These are phyloP conservation scores for Drosophila seclusa DNA, from an alignment of 2,888 invertebrate genomes.

Conservation along the genomic window DNA sequence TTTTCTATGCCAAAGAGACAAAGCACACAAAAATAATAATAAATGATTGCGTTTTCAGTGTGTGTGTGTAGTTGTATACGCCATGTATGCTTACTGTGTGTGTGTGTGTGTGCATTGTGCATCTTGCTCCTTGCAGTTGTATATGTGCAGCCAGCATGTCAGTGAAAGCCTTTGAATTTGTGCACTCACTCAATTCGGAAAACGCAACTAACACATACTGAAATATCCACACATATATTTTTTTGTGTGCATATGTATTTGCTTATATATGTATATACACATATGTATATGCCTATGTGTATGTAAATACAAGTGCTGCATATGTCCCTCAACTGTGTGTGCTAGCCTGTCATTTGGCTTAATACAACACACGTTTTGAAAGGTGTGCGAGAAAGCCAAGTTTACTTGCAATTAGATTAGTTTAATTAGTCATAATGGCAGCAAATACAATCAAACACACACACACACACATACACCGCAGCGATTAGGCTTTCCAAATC, in stretches of 20 bases:
- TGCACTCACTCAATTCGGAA: constrained; percentile 61
- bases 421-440: constrained; percentile 64
- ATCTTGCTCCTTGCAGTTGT: constrained; percentile 56
- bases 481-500: constrained; percentile 14
- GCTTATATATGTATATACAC: background rate
- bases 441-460: constrained; percentile 25
- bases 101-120: constrained; percentile 38
- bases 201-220: constrained; percentile 12
- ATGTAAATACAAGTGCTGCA: background rate
- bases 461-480: constrained; percentile 2
- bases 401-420: constrained; percentile 58
- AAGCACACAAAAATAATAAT: constrained; percentile 77
- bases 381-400: constrained; percentile 18
- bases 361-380: constrained; percentile 23
- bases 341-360: constrained; percentile 35
- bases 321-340: constrained; percentile 13
- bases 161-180: constrained; percentile 66
- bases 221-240: background rate
- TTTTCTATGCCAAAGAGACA: constrained; percentile 77
- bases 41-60: constrained; percentile 74
- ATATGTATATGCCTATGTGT: background rate
- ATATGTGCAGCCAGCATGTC: constrained; percentile 71
- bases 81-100: constrained; percentile 23
- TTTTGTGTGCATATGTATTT: background rate
- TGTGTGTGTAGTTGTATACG: constrained; percentile 27